A percentile compares a stretch with the other conserved stretches of the same genome.
These are phyloP conservation scores for Coregonus ussuriensis DNA, from an alignment of 2,797 vertebrate genomes.

Conservation along the genomic window DNA sequence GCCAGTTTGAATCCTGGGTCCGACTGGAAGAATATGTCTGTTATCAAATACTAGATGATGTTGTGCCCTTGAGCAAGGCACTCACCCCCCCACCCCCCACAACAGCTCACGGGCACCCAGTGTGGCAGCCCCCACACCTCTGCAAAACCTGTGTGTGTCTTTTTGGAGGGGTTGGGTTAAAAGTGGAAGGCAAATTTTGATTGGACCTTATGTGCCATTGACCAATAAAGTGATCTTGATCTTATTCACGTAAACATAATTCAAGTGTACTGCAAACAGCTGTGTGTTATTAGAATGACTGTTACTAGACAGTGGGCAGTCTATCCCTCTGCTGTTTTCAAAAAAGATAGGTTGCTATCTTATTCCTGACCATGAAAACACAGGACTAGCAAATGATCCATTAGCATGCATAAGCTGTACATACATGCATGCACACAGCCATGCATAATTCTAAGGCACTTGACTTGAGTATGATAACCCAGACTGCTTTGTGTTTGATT, in stretches of 20 bases:
- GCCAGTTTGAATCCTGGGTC: too few relatives aligned
- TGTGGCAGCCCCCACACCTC: too few relatives aligned
- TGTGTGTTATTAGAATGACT: not conserved
- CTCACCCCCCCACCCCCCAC: too few relatives aligned
- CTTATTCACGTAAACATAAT: not conserved
- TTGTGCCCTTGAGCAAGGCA: too few relatives aligned
- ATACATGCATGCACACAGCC: constrained; percentile 41
- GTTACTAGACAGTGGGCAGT: not conserved
- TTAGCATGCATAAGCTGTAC: constrained; percentile 65
- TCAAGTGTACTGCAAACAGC: not conserved
- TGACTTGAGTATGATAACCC: constrained; percentile 50
- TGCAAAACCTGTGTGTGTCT: too few relatives aligned
- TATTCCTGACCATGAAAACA: constrained; percentile 42
- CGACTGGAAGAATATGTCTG: too few relatives aligned
- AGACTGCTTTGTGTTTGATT: constrained; percentile 60
- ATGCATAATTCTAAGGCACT: constrained; percentile 60
- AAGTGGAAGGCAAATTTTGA: too few relatives aligned
- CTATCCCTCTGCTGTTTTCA: constrained; percentile 14
- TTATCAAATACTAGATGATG: too few relatives aligned
- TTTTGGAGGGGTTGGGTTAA: too few relatives aligned
- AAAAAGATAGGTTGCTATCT: constrained; percentile 38
- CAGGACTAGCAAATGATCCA: constrained; percentile 59
- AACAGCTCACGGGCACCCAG: too few relatives aligned
- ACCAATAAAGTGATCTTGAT: too few relatives aligned
- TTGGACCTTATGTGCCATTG: too few relatives aligned